Base-by-base conservation (phyloP, 1,140 invertebrate species). In the Drosophila yakuba region DNA sequence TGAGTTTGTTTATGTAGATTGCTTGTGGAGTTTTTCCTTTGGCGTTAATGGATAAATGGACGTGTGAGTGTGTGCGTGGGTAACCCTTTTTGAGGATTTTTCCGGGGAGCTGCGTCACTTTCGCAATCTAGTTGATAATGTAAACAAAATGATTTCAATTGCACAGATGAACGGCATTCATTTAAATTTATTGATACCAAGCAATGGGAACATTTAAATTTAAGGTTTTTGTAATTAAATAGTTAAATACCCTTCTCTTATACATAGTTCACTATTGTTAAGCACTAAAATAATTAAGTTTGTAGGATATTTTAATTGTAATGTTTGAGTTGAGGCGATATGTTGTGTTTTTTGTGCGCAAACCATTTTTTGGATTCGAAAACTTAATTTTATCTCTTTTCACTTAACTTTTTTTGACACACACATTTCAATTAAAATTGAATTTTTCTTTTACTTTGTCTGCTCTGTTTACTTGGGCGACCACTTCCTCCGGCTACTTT, bases 1-100 rank as follows among this genome's bases (percentile, higher is more conserved):
- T 85, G 85, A 90, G 85, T 89, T 89, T 90, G 83, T 88, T 86
- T 86, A 86, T 86, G 83, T 83, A 86, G 83, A 86, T 86, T 86
- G 83, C 71, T 88, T 88, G 52, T 82, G 63, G 62, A 88, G 62
- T 88, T 86, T 79, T 86, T 83, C 64, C 43, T 48, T 71, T 63
- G 84, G 84, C 79, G 83, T 88, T 86, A 86, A 86, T 86, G 83
- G 83, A 86, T 86, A 88, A 83, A 82, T 80, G 67, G 58, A 23
- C 64, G 67, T 85, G 50, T 74, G 60, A 74, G 54, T 74, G 43
- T 74, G 59, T 64, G 45, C 41, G 54, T 17, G 17, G 51, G 72
- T 55, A 58, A 76, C 61, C 48, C 48, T 66, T 50, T 75, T 41
- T 52, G 54, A 47, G 52, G 55, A 50, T 67, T 55, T 57, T 47